A percentile compares a stretch with the other conserved stretches of the same genome.
Evolutionary conservation across 2,113 vertebrate species (phyloP).

Genomic region (Caranx melampygus): DNA sequence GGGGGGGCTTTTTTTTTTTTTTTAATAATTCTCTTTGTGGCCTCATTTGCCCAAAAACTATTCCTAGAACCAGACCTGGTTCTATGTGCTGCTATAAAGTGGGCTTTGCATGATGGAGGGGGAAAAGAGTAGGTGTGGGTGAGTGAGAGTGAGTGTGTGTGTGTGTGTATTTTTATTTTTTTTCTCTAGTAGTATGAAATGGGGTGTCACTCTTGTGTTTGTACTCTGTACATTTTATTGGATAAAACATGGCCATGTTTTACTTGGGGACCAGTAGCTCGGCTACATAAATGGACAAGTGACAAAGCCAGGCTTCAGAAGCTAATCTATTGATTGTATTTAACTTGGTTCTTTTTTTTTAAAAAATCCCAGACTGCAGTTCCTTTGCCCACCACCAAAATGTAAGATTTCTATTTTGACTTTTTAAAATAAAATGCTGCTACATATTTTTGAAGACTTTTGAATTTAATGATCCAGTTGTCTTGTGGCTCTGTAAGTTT

Average conservation of each 20-base stretch:
- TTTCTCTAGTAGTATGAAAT: background rate
- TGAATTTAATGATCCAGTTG: background rate
- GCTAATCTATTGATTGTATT: slow-evolving; percentile 82
- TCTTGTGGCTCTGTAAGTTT: background rate
- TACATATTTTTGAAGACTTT: slow-evolving; percentile 87
- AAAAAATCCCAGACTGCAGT: slow-evolving; percentile 37
- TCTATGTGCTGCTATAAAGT: slow-evolving; percentile 94
- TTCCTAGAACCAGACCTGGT: slow-evolving; percentile 82
- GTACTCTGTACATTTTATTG: slow-evolving; percentile 51
- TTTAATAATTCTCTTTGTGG: slow-evolving; percentile 41
- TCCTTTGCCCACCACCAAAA: slow-evolving; percentile 75
- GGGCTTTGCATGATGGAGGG: slow-evolving; percentile 80
- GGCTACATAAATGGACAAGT: slow-evolving; percentile 65
- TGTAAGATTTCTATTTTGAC: slow-evolving; percentile 64
- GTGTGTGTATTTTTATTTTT: slow-evolving; percentile 13
- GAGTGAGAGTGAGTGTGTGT: slow-evolving; percentile 5
- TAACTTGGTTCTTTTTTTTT: slow-evolving; percentile 55
- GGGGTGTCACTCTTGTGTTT: slow-evolving; percentile 20
- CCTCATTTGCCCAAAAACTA: slow-evolving; percentile 86
- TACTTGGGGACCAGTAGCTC: slow-evolving; percentile 71
- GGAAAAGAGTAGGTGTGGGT: slow-evolving; percentile 17
- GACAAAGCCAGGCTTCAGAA: slow-evolving; percentile 78
- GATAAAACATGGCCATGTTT: slow-evolving; percentile 51
- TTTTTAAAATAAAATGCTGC: slow-evolving; percentile 89
- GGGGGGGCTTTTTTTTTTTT: background rate